Base-by-base conservation (phyloP, 92 coral and sea anemone genomes). In the Diadumene lineata region DNA sequence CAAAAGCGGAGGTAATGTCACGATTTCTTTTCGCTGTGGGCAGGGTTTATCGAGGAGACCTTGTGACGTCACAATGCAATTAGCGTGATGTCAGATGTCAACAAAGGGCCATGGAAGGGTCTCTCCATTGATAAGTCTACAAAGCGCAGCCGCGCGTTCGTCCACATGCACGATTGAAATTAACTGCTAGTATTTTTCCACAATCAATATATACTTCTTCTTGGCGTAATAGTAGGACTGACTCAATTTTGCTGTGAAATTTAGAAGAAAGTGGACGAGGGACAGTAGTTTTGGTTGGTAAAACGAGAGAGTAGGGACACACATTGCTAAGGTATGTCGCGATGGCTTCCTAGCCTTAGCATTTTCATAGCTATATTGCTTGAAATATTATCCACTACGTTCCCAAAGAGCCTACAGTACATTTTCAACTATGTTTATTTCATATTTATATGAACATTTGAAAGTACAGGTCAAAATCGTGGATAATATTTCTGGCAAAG, bases 61-160 rank as follows among this genome's bases (percentile, higher is more conserved):
- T 88, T 11, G 68, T 91, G 97, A 91, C 97, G 97, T 91, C 97
- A 91, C 97, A 88, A 91, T 91, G 75, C 82, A 75, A 75, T 82
- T 88, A 81, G 86, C 81, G 78, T 88, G 96, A 90, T 88, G 97
- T 91, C 97, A 89, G 85, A 82, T 91, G 97, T 91, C 93, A 91
- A 91, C 97, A 91, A 88, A 86, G 81, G 90, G 66, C n/a, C 81
- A 73, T 88, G 92, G 90, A 82, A 86, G 93, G 83, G n/a, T n/a
- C 79, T 83, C 78, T 88, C 97, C 93, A 91, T 91, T 91, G 97
- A 91, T 88, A 74, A 85, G 77, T 91, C 89, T 80, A 81, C 85
- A 88, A 91, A 88, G 91, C 87, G 84, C 92, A 90, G 87, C 96
- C 96, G 96, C 96, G 68, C 7, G 43, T 62, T 28, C 75, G 83